Evolutionary conservation across 2,113 vertebrate genomes (phyloP).

Genomic region (Pavo muticus): DNA sequence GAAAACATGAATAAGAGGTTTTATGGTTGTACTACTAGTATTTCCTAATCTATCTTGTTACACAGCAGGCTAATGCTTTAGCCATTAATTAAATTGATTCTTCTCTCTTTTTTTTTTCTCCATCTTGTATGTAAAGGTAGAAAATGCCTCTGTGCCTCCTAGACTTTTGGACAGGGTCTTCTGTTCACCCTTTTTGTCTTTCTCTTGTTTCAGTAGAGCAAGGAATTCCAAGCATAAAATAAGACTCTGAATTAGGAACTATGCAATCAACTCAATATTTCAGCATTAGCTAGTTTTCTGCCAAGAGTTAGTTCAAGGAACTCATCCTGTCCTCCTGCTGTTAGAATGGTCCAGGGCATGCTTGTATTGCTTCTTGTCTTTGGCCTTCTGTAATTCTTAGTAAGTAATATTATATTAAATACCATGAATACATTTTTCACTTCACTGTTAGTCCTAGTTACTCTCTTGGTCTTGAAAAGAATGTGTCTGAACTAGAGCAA

Average conservation of each 20-base stretch:
- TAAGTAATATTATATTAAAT: not conserved
- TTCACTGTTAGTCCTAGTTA: not conserved
- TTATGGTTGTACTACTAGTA: not conserved
- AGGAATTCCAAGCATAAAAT: not conserved
- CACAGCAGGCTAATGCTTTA: not conserved
- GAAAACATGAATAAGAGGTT: not conserved
- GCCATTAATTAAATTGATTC: not conserved
- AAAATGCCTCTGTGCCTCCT: not conserved
- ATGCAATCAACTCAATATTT: not conserved
- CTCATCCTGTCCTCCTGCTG: not conserved
- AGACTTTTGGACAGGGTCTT: not conserved
- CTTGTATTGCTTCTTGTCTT: not conserved
- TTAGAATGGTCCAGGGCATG: not conserved
- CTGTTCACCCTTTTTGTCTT: not conserved
- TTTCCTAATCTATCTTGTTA: not conserved
- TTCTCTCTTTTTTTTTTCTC: not conserved
- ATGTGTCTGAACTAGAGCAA: not conserved
- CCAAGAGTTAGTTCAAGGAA: not conserved
- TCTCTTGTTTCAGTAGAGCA: not conserved
- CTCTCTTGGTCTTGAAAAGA: not conserved
- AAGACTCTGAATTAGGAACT: not conserved
- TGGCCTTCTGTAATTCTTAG: not conserved
- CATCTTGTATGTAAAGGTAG: not conserved
- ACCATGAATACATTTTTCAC: fast-evolving
- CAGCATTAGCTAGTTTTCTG: not conserved